phyloP scores from a whole-genome alignment of 2,888 invertebrate species.

The Fragum whitleyi region DNA sequence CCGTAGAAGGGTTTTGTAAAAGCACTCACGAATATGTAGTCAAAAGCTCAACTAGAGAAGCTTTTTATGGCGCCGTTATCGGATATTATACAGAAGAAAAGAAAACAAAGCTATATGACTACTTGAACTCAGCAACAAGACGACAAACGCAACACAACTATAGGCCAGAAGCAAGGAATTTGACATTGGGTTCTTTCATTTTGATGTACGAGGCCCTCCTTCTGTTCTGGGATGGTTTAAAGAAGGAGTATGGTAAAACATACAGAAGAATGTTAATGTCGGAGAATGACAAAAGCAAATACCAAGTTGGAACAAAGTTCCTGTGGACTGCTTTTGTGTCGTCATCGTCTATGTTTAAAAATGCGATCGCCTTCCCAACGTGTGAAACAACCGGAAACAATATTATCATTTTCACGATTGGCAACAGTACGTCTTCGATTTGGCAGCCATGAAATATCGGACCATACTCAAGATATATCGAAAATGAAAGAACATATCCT shows the following conservation, averaged over 20 bases:
- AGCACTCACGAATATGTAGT: slow-evolving; percentile 7
- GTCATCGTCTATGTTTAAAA: slow-evolving; percentile 39
- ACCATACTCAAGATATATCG: slow-evolving; percentile 47
- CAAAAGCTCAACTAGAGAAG: slow-evolving; percentile 20
- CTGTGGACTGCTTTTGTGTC: slow-evolving; percentile 64
- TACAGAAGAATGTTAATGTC: slow-evolving; percentile 57
- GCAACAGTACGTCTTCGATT: slow-evolving; percentile 39
- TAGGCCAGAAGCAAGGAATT: slow-evolving; percentile 56
- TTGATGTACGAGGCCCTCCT: slow-evolving; percentile 61
- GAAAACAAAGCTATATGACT: slow-evolving; percentile 50
- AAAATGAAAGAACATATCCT: slow-evolving; percentile 65
- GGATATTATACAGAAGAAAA: slow-evolving; percentile 57
- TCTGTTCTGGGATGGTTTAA: slow-evolving; percentile 52
- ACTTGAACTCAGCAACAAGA: slow-evolving; percentile 58
- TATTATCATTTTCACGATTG: slow-evolving; percentile 48
- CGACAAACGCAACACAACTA: slow-evolving; percentile 50
- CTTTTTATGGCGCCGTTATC: slow-evolving; percentile 51
- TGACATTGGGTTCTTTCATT: slow-evolving; percentile 64
- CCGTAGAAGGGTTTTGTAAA: slow-evolving; percentile 33
- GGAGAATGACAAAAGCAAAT: slow-evolving; percentile 39
- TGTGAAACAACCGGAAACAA: slow-evolving; percentile 35
- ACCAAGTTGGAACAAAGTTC: slow-evolving; percentile 55
- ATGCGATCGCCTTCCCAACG: slow-evolving; percentile 61
- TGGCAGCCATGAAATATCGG: slow-evolving; percentile 65
- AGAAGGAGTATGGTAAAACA: slow-evolving; percentile 42